Percentiles rank a stretch among this genome's conserved stretches.
phyloP scores from a whole-genome alignment of 2,113 vertebrate genomes.

The Gallinago paraguaiae region DNA sequence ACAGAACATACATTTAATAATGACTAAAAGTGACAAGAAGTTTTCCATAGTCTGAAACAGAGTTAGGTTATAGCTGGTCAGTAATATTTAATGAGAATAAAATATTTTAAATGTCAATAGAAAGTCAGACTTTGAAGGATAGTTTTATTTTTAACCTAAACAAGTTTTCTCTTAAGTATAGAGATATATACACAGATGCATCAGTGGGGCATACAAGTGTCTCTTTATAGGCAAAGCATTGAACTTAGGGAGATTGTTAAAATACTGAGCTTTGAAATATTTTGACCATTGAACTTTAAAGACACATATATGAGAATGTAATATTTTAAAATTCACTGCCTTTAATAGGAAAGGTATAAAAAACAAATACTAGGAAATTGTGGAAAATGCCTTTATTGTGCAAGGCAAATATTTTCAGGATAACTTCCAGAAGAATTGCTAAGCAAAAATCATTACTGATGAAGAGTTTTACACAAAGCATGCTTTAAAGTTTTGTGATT shows the following conservation, averaged over 20 bases:
- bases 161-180: background rate
- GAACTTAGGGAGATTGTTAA: background rate
- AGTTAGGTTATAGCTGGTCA: background rate
- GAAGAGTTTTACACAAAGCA: background rate
- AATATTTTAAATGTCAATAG: background rate
- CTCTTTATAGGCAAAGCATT: background rate
- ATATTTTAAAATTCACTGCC: constrained; percentile 24
- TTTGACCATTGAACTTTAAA: background rate
- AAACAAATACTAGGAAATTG: background rate
- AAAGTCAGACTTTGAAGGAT: background rate
- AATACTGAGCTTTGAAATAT: background rate
- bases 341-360: constrained; percentile 25
- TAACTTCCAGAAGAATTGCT: background rate
- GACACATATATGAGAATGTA: background rate
- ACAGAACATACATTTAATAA: background rate
- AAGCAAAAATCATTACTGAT: background rate
- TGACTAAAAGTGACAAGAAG: background rate
- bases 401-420: background rate
- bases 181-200: background rate
- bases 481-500: background rate
- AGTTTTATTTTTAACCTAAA: background rate
- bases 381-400: too few relatives aligned
- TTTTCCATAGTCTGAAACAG: background rate
- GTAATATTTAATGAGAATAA: background rate
- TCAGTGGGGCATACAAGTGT: background rate